A percentile compares a stretch with the other conserved stretches of the same genome.
These are phyloP conservation scores for Mareca penelope DNA, from an alignment of 2,797 vertebrate species.

Conservation along the genomic window DNA sequence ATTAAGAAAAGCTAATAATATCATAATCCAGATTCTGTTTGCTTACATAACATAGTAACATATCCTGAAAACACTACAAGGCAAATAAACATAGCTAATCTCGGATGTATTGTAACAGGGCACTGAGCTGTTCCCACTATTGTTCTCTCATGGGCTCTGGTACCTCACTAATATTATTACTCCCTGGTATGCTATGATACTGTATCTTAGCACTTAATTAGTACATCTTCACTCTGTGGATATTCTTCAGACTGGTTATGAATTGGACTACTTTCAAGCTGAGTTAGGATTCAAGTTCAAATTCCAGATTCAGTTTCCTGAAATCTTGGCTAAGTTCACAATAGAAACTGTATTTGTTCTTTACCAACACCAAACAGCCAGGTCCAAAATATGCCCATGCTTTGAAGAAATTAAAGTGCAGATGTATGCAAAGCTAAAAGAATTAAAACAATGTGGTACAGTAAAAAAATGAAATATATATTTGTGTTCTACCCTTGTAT, in stretches of 20 bases:
- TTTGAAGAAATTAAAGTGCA: neutral
- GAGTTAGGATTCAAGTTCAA: neutral
- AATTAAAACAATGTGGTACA: neutral
- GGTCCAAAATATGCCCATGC: neutral
- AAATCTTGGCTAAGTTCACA: neutral
- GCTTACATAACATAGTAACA: neutral
- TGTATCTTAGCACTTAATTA: neutral
- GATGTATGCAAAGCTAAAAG: neutral
- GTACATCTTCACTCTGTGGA: neutral
- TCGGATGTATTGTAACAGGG: rapidly evolving
- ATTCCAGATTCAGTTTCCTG: neutral
- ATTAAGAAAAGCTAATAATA: neutral
- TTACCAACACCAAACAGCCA: neutral
- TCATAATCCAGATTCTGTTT: neutral
- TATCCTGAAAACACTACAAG: neutral
- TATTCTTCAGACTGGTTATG: neutral
- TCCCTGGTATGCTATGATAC: neutral
- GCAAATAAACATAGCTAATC: neutral
- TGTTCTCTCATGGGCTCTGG: rapidly evolving
- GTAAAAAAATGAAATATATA: neutral
- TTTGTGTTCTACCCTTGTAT: neutral
- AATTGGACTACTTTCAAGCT: neutral
- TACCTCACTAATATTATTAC: neutral
- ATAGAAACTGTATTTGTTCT: neutral
- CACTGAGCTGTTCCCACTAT: neutral